Percentiles rank a stretch among this genome's conserved stretches.
These are phyloP conservation scores for Leptocoma aspasia DNA, from an alignment of 2,113 vertebrate species.

Conservation along the genomic window DNA sequence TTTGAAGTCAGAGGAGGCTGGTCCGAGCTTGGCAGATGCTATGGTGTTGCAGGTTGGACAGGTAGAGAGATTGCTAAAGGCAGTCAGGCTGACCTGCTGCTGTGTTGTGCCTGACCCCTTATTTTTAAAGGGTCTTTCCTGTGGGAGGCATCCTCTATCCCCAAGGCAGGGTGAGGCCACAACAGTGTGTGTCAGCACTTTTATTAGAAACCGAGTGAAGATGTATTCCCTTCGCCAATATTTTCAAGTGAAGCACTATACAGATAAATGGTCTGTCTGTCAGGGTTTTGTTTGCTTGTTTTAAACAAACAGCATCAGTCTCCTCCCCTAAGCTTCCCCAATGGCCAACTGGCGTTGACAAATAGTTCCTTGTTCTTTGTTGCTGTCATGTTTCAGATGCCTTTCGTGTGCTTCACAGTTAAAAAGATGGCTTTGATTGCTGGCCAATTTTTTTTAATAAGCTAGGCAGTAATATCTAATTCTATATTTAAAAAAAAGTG, in stretches of 20 bases:
- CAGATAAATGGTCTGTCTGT: constrained; percentile 62
- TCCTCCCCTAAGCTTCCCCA: constrained; percentile 57
- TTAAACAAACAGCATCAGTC: constrained; percentile 55
- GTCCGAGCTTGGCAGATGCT: not conserved
- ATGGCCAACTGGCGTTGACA: constrained; percentile 23
- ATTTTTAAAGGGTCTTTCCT: not conserved
- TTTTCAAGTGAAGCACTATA: constrained; percentile 10
- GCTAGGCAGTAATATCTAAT: constrained; percentile 40
- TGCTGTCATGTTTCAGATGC: constrained; percentile 27
- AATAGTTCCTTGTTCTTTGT: constrained; percentile 57
- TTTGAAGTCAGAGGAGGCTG: not conserved
- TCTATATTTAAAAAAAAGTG: constrained; percentile 15
- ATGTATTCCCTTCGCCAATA: not conserved
- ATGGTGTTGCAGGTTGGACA: not conserved
- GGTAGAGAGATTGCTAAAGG: not conserved
- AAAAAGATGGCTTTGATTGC: constrained; percentile 48
- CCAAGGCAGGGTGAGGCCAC: not conserved
- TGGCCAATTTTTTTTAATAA: not conserved
- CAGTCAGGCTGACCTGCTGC: not conserved
- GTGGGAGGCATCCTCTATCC: not conserved
- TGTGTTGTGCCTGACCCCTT: not conserved
- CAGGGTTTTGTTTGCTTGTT: constrained; percentile 58
- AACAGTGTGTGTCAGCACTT: constrained; percentile 26
- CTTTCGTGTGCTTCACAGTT: constrained; percentile 46
- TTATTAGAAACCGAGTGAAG: constrained; percentile 7